These are phyloP conservation scores for Drosophila sproati DNA, from an alignment of 1,140 invertebrate species.

Conservation along the genomic window DNA sequence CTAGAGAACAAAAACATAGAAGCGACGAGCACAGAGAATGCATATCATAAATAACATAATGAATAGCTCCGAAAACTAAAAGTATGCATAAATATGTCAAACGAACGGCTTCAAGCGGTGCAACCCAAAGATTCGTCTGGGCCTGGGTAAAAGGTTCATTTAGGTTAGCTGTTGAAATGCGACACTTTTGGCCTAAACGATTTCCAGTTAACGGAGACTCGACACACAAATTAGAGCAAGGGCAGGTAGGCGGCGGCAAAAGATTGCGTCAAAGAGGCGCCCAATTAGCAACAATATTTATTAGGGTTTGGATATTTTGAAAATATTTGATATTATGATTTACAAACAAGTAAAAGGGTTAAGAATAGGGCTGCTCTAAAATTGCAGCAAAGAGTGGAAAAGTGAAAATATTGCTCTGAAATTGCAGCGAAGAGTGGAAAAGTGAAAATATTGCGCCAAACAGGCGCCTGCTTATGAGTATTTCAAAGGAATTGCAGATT, in stretches of 20 bases:
- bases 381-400: not conserved
- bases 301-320: conserved; percentile 41
- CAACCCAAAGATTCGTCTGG: not conserved
- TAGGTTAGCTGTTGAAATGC: conserved; percentile 53
- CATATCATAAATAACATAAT: conserved; percentile 56
- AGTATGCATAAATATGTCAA: conserved; percentile 72
- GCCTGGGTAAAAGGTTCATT: conserved; percentile 30
- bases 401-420: not conserved
- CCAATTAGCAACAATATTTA: conserved; percentile 30
- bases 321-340: conserved; percentile 25
- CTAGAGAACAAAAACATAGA: not conserved
- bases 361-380: too few relatives aligned
- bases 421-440: not conserved
- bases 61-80: conserved; percentile 48
- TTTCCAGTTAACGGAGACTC: conserved; percentile 60
- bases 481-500: not conserved
- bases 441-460: not conserved
- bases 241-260: conserved; percentile 22
- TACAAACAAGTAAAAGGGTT: conserved; percentile 35
- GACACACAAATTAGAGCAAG: conserved; percentile 60
- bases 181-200: conserved; percentile 65
- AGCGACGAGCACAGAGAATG: conserved; percentile 39
- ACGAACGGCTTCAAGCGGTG: conserved; percentile 57
- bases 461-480: not conserved
- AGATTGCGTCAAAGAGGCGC: conserved; percentile 57